These are phyloP conservation scores for Psilanteris sp. DNA, from an alignment of 1,140 invertebrate genomes.

Conservation along the genomic window DNA sequence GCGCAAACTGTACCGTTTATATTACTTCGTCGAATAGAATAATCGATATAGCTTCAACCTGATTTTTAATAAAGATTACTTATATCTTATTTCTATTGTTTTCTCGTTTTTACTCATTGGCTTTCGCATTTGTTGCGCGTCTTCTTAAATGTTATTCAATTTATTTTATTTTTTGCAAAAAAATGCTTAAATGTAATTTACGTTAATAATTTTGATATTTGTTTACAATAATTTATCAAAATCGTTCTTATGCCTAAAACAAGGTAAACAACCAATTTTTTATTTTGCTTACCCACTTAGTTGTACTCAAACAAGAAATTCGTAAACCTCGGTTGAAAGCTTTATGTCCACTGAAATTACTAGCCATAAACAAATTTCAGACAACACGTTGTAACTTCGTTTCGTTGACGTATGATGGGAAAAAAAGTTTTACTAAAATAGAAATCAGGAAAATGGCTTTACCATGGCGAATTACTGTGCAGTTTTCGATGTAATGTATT, in stretches of 20 bases:
- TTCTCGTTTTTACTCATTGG: conserved; percentile 1
- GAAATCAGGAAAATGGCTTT: too few relatives aligned
- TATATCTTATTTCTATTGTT: conserved; percentile 5
- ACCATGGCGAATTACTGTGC: too few relatives aligned
- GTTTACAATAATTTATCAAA: too few relatives aligned
- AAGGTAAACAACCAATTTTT: neutral
- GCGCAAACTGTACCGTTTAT: conserved; percentile 44
- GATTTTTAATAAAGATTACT: conserved; percentile 45
- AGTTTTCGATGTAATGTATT: too few relatives aligned
- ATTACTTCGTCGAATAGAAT: conserved; percentile 47
- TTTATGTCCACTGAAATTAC: conserved; percentile 35
- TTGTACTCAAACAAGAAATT: conserved; percentile 16
- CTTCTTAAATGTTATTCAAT: neutral
- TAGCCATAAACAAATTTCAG: conserved; percentile 32
- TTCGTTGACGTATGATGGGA: conserved; percentile 13
- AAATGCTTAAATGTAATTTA: too few relatives aligned
- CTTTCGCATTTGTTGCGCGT: neutral
- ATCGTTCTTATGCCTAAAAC: too few relatives aligned
- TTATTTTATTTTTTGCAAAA: too few relatives aligned
- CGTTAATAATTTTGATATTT: too few relatives aligned
- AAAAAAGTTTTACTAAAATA: too few relatives aligned
- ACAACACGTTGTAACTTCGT: conserved; percentile 28
- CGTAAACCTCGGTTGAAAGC: conserved; percentile 15
- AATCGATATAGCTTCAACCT: conserved; percentile 58
- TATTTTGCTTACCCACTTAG: neutral